Evolutionary conservation across 2,113 vertebrate genomes (phyloP).

Genomic region (Oncorhynchus clarkii): DNA sequence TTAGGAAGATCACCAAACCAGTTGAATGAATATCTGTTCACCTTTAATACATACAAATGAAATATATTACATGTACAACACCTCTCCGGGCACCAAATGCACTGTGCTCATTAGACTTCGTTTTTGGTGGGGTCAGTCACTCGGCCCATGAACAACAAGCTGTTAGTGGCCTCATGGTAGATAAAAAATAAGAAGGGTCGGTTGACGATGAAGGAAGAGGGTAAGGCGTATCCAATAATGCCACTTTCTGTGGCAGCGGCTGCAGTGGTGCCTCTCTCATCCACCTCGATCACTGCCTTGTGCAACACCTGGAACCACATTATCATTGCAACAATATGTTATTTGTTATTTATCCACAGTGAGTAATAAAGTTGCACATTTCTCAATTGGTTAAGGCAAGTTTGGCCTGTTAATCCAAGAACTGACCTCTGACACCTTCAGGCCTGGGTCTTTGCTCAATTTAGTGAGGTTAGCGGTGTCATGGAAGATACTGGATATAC

Average conservation of each 20-base stretch:
- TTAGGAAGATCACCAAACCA: no score
- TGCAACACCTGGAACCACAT: constrained; percentile 79
- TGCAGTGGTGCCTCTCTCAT: constrained; percentile 84
- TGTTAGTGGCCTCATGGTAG: constrained; percentile 82
- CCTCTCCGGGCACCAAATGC: background rate
- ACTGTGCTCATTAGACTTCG: constrained; percentile 15
- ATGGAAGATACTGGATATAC: constrained; percentile 78
- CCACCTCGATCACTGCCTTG: constrained; percentile 83
- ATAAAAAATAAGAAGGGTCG: constrained; percentile 88
- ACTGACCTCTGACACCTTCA: constrained; percentile 82
- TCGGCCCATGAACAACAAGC: constrained; percentile 87
- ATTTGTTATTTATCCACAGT: background rate
- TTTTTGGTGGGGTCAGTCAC: constrained; percentile 80
- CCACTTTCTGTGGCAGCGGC: constrained; percentile 69
- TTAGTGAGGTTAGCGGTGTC: constrained; percentile 76
- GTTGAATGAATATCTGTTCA: background rate
- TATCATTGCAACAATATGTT: background rate
- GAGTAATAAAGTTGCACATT: background rate
- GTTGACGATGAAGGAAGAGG: constrained; percentile 73
- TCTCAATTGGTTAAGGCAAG: background rate
- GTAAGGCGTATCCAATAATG: constrained; percentile 78
- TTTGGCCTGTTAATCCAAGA: background rate
- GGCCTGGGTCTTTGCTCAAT: constrained; percentile 64
- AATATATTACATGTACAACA: background rate
- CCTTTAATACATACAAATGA: background rate